These are phyloP conservation scores for Scartelaos histophorus DNA, from an alignment of 2,113 vertebrate genomes.

Conservation along the genomic window DNA sequence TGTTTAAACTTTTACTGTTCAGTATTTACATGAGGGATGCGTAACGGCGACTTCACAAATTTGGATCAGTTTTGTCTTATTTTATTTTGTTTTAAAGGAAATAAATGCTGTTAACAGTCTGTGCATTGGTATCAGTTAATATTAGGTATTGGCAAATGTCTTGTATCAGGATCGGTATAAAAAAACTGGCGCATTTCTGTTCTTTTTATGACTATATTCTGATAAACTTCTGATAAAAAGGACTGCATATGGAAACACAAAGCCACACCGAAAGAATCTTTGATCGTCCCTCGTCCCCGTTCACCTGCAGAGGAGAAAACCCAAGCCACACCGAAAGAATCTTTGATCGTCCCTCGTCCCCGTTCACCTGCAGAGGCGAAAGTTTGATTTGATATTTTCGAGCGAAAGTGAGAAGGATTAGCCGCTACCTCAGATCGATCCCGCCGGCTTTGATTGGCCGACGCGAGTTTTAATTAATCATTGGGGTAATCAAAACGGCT, in stretches of 20 bases:
- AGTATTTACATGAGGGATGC: no score
- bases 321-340: not conserved
- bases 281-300: not conserved
- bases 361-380: slow-evolving; percentile 19
- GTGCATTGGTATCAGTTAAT: no score
- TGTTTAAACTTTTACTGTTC: no score
- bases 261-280: not conserved
- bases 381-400: slow-evolving; percentile 48
- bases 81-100: no score
- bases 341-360: not conserved
- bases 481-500: slow-evolving; percentile 64
- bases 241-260: not conserved
- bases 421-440: slow-evolving; percentile 38
- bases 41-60: no score
- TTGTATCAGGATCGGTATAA: no score
- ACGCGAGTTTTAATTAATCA: slow-evolving; percentile 69
- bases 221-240: no score
- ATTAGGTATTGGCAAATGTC: no score
- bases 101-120: no score
- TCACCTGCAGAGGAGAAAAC: slow-evolving; percentile 19
- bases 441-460: slow-evolving; percentile 50
- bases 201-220: not conserved
- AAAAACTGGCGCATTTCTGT: no score
- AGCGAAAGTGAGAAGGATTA: slow-evolving; percentile 40
- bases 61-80: no score